Conservation (phyloP, 2,797 vertebrate genomes). For the Calcarius lapponicus region DNA sequence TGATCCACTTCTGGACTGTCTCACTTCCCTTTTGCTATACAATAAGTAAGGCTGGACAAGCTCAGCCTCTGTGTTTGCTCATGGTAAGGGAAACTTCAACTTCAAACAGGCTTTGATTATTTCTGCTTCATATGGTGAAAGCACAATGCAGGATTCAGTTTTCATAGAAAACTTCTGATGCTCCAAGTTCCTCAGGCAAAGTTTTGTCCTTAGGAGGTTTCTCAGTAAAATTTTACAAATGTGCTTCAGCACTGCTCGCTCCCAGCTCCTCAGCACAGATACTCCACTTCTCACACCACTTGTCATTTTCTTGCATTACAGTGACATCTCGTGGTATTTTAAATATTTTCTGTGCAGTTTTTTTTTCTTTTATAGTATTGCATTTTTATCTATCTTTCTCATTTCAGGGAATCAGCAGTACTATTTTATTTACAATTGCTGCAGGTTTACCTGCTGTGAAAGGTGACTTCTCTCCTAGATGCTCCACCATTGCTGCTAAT, state of each 20-base stretch:
- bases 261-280: background rate
- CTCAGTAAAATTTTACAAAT: background rate
- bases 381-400: background rate
- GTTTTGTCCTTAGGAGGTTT: background rate
- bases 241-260: background rate
- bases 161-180: background rate
- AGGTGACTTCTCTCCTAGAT: background rate
- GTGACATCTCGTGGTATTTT: slow-evolving; percentile 40
- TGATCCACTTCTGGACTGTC: no score
- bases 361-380: background rate
- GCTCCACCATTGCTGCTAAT: background rate
- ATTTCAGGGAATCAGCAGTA: background rate
- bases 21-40: background rate
- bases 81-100: background rate
- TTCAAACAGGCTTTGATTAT: background rate
- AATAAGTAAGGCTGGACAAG: background rate
- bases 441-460: background rate
- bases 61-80: background rate
- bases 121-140: background rate
- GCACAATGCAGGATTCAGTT: background rate
- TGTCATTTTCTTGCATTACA: background rate
- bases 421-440: background rate
- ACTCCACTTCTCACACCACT: background rate
- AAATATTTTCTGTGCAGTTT: background rate
- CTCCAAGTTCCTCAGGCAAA: background rate